Evolutionary conservation across 2,888 invertebrate genomes (phyloP).

Genomic region (Colletes collaris): DNA sequence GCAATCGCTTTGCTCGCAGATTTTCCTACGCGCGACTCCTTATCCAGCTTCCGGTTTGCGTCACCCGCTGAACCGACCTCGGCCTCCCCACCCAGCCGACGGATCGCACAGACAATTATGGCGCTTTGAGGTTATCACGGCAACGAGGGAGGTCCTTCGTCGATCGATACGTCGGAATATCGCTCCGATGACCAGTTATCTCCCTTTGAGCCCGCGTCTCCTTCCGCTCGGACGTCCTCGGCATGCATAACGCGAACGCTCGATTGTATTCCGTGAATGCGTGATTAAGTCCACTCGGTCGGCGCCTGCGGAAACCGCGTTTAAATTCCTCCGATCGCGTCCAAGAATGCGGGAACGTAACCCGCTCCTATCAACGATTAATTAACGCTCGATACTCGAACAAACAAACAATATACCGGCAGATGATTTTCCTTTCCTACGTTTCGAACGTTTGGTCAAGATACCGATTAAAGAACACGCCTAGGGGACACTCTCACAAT

Average conservation of each 20-base stretch:
- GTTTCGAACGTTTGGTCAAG: too few species aligned
- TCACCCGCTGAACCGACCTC: constrained; percentile 30
- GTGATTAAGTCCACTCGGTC: constrained; percentile 59
- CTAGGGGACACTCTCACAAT: too few species aligned
- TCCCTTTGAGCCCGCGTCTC: constrained; percentile 63
- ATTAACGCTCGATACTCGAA: not conserved
- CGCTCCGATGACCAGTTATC: constrained; percentile 67
- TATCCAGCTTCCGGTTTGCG: constrained; percentile 53
- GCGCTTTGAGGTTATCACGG: constrained; percentile 57
- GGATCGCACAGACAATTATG: constrained; percentile 60
- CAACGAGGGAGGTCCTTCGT: constrained; percentile 56
- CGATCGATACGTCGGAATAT: constrained; percentile 69
- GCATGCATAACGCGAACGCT: constrained; percentile 58
- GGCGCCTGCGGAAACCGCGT: constrained; percentile 44
- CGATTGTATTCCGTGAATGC: constrained; percentile 60
- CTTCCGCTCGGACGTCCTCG: constrained; percentile 56
- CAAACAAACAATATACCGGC: too few species aligned
- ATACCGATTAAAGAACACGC: too few species aligned
- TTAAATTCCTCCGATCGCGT: constrained; percentile 31
- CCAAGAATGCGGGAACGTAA: not conserved
- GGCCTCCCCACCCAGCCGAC: not conserved
- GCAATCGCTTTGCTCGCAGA: not conserved
- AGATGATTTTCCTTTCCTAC: too few species aligned
- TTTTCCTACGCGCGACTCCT: constrained; percentile 10
- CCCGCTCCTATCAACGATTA: not conserved